Percentiles rank a stretch among this genome's conserved stretches.
Evolutionary conservation across 2,797 vertebrate species (phyloP).

Genomic region (Bradypodion ventrale): DNA sequence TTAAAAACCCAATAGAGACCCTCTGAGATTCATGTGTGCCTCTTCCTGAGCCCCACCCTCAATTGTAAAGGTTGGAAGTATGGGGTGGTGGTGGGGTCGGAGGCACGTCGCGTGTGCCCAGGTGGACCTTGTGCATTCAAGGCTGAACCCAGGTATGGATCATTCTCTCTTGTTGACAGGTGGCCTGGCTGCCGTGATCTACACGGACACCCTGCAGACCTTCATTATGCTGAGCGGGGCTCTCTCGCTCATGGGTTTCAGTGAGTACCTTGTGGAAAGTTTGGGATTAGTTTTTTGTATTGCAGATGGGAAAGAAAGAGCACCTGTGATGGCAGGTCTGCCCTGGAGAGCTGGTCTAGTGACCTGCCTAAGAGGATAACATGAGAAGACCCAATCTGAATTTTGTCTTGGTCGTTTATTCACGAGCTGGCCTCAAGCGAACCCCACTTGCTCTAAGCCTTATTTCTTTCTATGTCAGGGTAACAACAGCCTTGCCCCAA

Average conservation of each 20-base stretch:
- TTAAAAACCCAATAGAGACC: too few relatives aligned
- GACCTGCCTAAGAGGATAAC: not conserved
- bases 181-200: constrained; percentile 96
- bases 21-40: too few relatives aligned
- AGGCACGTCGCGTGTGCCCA: too few relatives aligned
- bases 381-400: not conserved
- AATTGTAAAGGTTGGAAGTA: too few relatives aligned
- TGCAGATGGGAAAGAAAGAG: not conserved
- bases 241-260: constrained; percentile 89
- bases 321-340: not conserved
- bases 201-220: constrained; percentile 93
- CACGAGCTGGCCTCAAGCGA: not conserved
- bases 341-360: too few relatives aligned
- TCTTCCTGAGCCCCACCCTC: too few relatives aligned
- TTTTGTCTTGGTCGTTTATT: not conserved
- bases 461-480: too few relatives aligned
- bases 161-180: constrained; percentile 73
- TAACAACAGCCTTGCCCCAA: too few relatives aligned
- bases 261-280: constrained; percentile 77
- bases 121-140: too few relatives aligned
- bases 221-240: constrained; percentile 91
- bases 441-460: not conserved
- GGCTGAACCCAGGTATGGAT: not conserved
- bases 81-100: too few relatives aligned
- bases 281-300: not conserved